These are phyloP conservation scores for Hydrolagus colliei DNA, from an alignment of 2,797 vertebrate species.

Conservation along the genomic window DNA sequence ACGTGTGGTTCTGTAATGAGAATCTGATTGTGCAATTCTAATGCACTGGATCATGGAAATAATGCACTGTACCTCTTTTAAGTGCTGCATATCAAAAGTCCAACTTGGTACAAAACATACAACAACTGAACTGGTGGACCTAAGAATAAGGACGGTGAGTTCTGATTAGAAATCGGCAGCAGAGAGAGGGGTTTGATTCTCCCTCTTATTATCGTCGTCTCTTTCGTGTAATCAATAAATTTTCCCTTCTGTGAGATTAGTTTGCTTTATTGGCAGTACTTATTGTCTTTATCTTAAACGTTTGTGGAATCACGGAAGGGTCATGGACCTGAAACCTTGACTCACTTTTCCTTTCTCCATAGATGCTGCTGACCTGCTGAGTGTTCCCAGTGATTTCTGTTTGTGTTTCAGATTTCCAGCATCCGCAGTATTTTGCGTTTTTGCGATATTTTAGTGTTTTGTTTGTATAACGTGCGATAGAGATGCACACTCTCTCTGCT, in stretches of 20 bases:
- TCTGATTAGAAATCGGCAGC: neutral
- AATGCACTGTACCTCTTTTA: constrained; percentile 5
- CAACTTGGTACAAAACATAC: neutral
- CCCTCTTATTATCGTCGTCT: neutral
- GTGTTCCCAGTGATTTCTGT: too few species aligned
- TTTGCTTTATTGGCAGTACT: too few species aligned
- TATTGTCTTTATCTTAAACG: too few species aligned
- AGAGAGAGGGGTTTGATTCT: neutral
- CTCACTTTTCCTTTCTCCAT: too few species aligned
- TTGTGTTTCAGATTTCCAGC: too few species aligned
- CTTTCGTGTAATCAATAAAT: neutral
- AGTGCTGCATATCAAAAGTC: neutral
- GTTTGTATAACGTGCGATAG: too few species aligned
- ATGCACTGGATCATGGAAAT: neutral
- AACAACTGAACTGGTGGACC: neutral
- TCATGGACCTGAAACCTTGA: too few species aligned
- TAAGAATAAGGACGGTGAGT: neutral
- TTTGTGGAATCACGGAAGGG: too few species aligned
- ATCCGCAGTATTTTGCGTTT: too few species aligned
- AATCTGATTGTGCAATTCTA: neutral
- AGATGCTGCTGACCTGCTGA: too few species aligned
- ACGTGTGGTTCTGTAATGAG: neutral
- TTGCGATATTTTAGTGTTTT: too few species aligned
- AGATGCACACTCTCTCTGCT: too few species aligned
- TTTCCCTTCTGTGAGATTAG: neutral